Percentiles rank a stretch among this genome's conserved stretches.
These are phyloP conservation scores for Sisor rabdophorus DNA, from an alignment of 2,113 vertebrate genomes.

Conservation along the genomic window DNA sequence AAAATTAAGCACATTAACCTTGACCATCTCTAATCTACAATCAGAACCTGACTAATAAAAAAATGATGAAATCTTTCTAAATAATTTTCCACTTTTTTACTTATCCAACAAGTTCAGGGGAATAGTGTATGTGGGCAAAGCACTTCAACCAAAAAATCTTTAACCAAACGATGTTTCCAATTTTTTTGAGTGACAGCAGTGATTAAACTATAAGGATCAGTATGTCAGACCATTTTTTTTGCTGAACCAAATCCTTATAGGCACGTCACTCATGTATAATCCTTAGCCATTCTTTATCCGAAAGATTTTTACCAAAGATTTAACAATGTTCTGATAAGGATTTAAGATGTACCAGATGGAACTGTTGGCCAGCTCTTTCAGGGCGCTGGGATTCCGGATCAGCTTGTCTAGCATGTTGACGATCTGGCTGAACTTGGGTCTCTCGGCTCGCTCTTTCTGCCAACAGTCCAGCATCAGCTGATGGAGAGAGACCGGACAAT, in stretches of 20 bases:
- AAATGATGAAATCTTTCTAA: neutral
- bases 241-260: conserved; percentile 5
- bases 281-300: conserved; percentile 2
- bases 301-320: neutral
- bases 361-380: conserved; percentile 74
- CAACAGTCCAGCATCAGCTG: conserved; percentile 78
- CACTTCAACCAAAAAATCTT: too few relatives aligned
- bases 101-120: neutral
- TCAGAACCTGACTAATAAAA: neutral
- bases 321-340: neutral
- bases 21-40: too few relatives aligned
- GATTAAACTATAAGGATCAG: conserved; percentile 1
- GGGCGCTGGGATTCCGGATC: conserved; percentile 72
- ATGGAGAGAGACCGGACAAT: conserved; percentile 73
- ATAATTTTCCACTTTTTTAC: neutral
- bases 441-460: conserved; percentile 72
- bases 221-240: conserved; percentile 2
- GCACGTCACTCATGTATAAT: conserved; percentile 25
- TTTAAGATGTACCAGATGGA: conserved; percentile 65
- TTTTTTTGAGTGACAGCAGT: neutral
- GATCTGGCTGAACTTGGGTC: conserved; percentile 76
- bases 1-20: too few relatives aligned
- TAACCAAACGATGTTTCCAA: too few relatives aligned
- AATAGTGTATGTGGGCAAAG: too few relatives aligned
- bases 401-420: conserved; percentile 77